Base-by-base conservation (phyloP, 2,113 vertebrate genomes). In the Zingel zingel region DNA sequence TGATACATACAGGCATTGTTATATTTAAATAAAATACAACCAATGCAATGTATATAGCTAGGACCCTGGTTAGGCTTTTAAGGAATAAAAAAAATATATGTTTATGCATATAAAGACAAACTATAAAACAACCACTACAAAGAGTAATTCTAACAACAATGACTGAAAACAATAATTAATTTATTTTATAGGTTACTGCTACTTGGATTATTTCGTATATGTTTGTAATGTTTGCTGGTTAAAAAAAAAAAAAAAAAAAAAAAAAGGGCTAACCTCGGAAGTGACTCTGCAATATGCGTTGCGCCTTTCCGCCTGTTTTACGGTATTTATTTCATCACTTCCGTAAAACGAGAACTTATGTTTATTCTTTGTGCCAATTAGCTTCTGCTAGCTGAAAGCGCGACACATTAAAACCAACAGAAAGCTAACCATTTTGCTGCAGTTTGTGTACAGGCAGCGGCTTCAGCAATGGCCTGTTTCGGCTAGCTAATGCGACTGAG, bases 241-340 rank as follows among this genome's bases (percentile, higher is more conserved):
- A 43, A 39, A 39, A 39, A 39, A 39, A 39, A 43, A 11, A 43
- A 43, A 36, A 36, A 19, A 57, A 25, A 25, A 27, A 58, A n/a
- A n/a, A n/a, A 3, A 33, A 1, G 9, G 1, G 2, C 0, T 15
- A 5, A 65, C 43, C 57, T 61, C 57, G 27, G 58, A 59, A 70
- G 58, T 30, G 5, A n/a, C 14, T 43, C n/a, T 2, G 5, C 10
- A 7, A 33, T 23, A 19, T 25, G 23, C 14, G 15, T 11, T 85
- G 82, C 88, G 87, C 72, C 1, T 45, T 15, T 69, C 3, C 10
- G 0, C 0, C 4, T 0, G 16, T 51, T 45, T 76, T 91, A 91
- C 84, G 86, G 89, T 84, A 87, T n/a, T 7, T 8, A 8, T 79
- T 84, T 70, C 89, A 64, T 92, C 91, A 88, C 80, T 86, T 92